Evolutionary conservation across 2,113 vertebrate genomes (phyloP).

Genomic region (Toxotes chatareus): DNA sequence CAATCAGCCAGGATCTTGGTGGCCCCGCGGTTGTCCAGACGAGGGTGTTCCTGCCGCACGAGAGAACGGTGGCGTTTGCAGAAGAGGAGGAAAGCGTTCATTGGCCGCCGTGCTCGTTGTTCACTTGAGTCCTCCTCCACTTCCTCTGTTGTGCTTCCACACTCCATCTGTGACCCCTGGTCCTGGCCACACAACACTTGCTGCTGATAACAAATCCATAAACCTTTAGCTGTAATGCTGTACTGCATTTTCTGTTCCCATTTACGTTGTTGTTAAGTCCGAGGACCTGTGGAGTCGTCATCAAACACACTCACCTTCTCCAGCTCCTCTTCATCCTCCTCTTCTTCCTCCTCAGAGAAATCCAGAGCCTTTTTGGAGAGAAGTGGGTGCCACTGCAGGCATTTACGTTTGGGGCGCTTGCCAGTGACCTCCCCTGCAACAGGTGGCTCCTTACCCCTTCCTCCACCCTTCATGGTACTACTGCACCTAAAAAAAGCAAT

Average conservation of each 20-base stretch:
- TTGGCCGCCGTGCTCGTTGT: constrained; percentile 94
- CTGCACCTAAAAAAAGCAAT: constrained; percentile 80
- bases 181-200: constrained; percentile 69
- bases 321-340: constrained; percentile 96
- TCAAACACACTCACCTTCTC: constrained; percentile 86
- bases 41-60: constrained; percentile 96
- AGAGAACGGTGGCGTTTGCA: constrained; percentile 98
- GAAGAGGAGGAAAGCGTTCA: constrained; percentile 99
- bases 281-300: not conserved
- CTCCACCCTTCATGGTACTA: constrained; percentile 98
- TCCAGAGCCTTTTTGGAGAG: constrained; percentile 97
- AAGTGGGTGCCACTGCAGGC: constrained; percentile 98
- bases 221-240: not conserved
- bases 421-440: constrained; percentile 91
- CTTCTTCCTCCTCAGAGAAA: constrained; percentile 97
- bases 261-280: not conserved
- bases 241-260: not conserved
- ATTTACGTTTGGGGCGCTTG: constrained; percentile 97
- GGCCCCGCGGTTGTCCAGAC: constrained; percentile 97
- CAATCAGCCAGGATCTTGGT: constrained; percentile 99
- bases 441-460: constrained; percentile 92
- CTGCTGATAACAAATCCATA: constrained; percentile 54
- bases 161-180: constrained; percentile 81
- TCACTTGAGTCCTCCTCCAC: constrained; percentile 93
- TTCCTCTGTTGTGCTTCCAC: constrained; percentile 88